Conservation (phyloP, 2,113 vertebrate species). For the Micronisus gabar region DNA sequence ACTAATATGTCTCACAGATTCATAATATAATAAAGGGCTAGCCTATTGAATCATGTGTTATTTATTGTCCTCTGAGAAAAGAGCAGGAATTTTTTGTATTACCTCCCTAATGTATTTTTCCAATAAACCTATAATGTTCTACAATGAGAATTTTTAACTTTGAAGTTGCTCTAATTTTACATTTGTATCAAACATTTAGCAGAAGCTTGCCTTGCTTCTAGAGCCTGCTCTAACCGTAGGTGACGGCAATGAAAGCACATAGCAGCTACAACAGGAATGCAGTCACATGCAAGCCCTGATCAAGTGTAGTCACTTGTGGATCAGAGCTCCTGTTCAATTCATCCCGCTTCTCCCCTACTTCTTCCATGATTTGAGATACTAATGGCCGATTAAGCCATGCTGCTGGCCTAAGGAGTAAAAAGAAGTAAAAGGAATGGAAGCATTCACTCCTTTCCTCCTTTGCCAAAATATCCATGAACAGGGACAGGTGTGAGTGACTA, state of each 20-base stretch:
- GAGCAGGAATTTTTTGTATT: background rate
- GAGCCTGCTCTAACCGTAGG: background rate
- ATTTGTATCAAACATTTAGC: background rate
- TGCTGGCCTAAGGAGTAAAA: background rate
- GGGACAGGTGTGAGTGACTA: background rate
- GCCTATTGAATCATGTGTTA: conserved; percentile 9
- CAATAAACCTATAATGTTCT: background rate
- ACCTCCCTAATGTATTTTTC: background rate
- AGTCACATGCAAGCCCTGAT: background rate
- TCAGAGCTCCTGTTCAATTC: background rate
- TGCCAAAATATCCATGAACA: background rate
- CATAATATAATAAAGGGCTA: background rate
- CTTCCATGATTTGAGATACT: background rate
- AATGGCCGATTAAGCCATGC: background rate
- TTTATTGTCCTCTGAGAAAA: background rate
- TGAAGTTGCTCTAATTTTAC: background rate
- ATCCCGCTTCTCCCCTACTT: background rate
- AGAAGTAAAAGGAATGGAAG: background rate
- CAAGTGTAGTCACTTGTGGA: background rate
- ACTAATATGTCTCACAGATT: background rate
- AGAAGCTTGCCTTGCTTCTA: background rate
- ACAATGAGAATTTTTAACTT: background rate
- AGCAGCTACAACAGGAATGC: background rate
- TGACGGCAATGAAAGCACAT: background rate
- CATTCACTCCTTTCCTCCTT: background rate